A percentile compares a stretch with the other conserved stretches of the same genome.
phyloP scores from a whole-genome alignment of 2,888 invertebrate genomes.

The Ellobium chinense region DNA sequence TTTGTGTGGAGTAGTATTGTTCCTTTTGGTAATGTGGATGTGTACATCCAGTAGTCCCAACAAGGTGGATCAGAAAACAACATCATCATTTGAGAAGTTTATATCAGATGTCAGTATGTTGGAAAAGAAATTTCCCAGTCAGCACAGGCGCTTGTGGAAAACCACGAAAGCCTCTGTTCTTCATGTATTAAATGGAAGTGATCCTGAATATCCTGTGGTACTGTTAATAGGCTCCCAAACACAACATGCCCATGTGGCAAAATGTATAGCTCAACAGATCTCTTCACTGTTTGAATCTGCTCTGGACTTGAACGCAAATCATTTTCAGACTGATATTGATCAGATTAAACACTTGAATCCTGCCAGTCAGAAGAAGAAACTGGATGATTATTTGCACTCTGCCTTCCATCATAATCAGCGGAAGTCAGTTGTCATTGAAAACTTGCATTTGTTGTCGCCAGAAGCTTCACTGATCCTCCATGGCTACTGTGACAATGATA shows the following conservation, averaged over 20 bases:
- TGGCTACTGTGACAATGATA: slow-evolving; percentile 74
- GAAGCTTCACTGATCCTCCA: slow-evolving; percentile 69
- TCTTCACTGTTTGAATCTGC: slow-evolving; percentile 48
- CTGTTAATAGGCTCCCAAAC: slow-evolving; percentile 60
- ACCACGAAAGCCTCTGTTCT: slow-evolving; percentile 54
- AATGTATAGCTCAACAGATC: slow-evolving; percentile 58
- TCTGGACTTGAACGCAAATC: slow-evolving; percentile 7
- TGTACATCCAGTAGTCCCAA: no score
- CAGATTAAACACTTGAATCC: slow-evolving; percentile 53
- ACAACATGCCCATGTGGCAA: slow-evolving; percentile 44
- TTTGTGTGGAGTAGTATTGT: no score
- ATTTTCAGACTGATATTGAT: slow-evolving; percentile 41
- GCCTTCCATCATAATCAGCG: slow-evolving; percentile 51
- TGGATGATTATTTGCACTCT: slow-evolving; percentile 59
- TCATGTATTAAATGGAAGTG: slow-evolving; percentile 55
- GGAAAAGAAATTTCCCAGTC: slow-evolving; percentile 52
- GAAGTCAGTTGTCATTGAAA: slow-evolving; percentile 62
- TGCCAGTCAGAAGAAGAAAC: slow-evolving; percentile 42
- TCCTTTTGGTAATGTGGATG: no score
- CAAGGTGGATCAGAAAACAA: no score
- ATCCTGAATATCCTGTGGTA: slow-evolving; percentile 63
- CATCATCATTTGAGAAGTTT: slow-evolving; percentile 19
- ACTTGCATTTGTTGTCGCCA: slow-evolving; percentile 64
- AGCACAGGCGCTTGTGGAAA: slow-evolving; percentile 61
- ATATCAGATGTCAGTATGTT: background rate